phyloP scores from a whole-genome alignment of 1,140 invertebrate genomes.

The Drosophila equinoxialis region DNA sequence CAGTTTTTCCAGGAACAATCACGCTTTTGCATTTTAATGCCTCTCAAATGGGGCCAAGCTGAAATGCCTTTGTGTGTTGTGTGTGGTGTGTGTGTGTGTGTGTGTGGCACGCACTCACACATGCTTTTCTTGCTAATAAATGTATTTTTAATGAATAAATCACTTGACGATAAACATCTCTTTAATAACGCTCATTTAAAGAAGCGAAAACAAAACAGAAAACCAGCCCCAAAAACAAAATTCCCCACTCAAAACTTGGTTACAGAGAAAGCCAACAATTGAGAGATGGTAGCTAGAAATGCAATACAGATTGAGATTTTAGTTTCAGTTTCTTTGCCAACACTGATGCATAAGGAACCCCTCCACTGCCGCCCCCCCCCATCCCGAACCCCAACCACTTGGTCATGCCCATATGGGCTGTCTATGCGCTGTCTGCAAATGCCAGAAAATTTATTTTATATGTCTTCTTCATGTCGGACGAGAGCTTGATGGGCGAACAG shows the following conservation, averaged over 20 bases:
- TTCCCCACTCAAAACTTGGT: constrained; percentile 36
- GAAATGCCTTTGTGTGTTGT: constrained; percentile 41
- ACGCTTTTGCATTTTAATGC: constrained; percentile 82
- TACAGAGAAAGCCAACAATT: constrained; percentile 38
- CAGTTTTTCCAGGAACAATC: constrained; percentile 79
- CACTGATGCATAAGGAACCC: constrained; percentile 11
- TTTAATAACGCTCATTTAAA: constrained; percentile 81
- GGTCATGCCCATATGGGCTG: constrained; percentile 21
- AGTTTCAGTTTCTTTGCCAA: not conserved
- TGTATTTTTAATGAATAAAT: constrained; percentile 82
- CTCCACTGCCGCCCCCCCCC: not conserved
- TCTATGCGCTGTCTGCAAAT: constrained; percentile 68
- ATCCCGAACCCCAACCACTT: not conserved
- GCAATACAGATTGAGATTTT: constrained; percentile 30
- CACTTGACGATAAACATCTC: constrained; percentile 80
- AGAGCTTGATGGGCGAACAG: constrained; percentile 43
- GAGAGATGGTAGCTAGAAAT: constrained; percentile 64
- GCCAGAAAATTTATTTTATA: constrained; percentile 76
- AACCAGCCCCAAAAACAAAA: constrained; percentile 43
- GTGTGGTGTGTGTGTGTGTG: constrained; percentile 33
- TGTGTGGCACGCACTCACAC: constrained; percentile 50
- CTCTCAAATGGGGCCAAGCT: constrained; percentile 62
- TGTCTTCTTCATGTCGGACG: constrained; percentile 67
- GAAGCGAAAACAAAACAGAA: constrained; percentile 75
- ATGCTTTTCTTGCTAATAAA: constrained; percentile 75